Evolutionary conservation across 2,888 invertebrate genomes (phyloP).

Genomic region (Pemphredon lugubris): DNA sequence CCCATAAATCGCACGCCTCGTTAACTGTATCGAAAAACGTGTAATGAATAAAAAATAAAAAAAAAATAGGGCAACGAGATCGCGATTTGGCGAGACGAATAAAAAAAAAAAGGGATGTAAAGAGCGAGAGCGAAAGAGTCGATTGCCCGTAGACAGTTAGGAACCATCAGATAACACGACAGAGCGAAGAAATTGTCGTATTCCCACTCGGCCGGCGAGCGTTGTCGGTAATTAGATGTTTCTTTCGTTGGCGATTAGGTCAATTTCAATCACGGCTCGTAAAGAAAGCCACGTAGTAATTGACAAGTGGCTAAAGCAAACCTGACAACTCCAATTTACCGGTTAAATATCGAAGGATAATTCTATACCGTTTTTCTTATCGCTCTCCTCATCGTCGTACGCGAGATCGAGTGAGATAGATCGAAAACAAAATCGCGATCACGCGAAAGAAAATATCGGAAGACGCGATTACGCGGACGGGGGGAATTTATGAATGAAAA

Average conservation of each 20-base stretch:
- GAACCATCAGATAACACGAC: conserved; percentile 66
- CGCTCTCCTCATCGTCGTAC: too few species aligned
- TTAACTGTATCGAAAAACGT: too few species aligned
- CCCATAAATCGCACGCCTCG: background rate
- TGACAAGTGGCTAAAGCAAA: too few species aligned
- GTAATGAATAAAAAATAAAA: background rate
- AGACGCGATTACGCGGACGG: too few species aligned
- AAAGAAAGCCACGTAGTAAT: conserved; percentile 5
- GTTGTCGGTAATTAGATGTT: conserved; percentile 58
- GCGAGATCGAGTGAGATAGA: too few species aligned
- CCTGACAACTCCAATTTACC: too few species aligned
- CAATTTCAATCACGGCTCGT: conserved; percentile 25
- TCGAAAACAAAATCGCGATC: too few species aligned
- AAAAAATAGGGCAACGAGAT: conserved; percentile 6
- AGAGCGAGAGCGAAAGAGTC: conserved; percentile 10
- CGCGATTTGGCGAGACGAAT: conserved; percentile 5
- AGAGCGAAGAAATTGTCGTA: conserved; percentile 69
- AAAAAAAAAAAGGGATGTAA: background rate
- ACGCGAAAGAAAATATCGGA: too few species aligned
- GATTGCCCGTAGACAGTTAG: conserved; percentile 42
- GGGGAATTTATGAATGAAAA: conserved; percentile 3
- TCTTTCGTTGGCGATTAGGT: conserved; percentile 44
- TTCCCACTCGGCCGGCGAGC: conserved; percentile 45
- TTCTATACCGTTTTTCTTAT: too few species aligned
- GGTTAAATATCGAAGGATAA: too few species aligned